phyloP scores from a whole-genome alignment of 2,113 vertebrate genomes.

The Erpornis zantholeuca region DNA sequence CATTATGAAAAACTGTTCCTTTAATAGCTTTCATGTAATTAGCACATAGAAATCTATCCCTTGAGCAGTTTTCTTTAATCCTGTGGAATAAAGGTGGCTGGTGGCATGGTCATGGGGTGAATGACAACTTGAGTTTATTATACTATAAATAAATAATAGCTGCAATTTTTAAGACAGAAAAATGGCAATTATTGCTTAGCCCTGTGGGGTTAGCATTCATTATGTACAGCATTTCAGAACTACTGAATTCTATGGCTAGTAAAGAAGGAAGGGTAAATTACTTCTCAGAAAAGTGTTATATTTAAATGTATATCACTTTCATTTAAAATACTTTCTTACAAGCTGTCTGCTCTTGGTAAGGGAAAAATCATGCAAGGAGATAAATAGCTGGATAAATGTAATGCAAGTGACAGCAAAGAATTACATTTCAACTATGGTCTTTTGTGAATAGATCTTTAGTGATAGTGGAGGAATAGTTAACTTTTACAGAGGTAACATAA shows the following conservation, averaged over 20 bases:
- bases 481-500: background rate
- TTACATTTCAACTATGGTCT: background rate
- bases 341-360: background rate
- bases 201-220: background rate
- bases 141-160: conserved; percentile 48
- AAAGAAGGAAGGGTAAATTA: conserved; percentile 19
- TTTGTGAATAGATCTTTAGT: background rate
- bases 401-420: conserved; percentile 3
- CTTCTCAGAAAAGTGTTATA: conserved; percentile 23
- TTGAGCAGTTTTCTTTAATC: background rate
- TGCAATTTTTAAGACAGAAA: conserved; percentile 24
- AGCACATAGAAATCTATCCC: background rate
- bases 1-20: background rate
- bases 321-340: conserved; percentile 12
- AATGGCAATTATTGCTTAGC: background rate
- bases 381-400: background rate
- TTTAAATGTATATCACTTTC: conserved; percentile 8
- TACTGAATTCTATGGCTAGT: background rate
- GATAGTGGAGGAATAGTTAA: background rate
- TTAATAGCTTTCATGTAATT: background rate
- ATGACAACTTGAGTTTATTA: conserved; percentile 6
- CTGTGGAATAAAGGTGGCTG: background rate
- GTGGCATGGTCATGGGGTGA: background rate
- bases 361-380: background rate
- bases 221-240: background rate